Percentiles rank a stretch among this genome's conserved stretches.
phyloP scores from a whole-genome alignment of 2,797 vertebrate genomes.

The Chaetodon trifasciatus region DNA sequence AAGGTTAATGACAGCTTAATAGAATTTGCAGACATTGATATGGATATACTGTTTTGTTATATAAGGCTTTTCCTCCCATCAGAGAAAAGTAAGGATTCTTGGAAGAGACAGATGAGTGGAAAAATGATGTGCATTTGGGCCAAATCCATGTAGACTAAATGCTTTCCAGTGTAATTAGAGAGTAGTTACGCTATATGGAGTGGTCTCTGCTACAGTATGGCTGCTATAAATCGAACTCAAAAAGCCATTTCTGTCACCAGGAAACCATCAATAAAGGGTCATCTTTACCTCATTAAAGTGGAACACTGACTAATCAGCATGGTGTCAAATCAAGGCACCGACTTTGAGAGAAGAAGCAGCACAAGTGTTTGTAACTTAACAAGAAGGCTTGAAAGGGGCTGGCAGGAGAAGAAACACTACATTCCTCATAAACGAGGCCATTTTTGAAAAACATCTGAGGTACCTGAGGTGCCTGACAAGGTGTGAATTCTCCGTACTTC shows the following conservation, averaged over 20 bases:
- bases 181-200: not conserved
- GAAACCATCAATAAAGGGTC: slow-evolving; percentile 10
- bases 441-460: slow-evolving; percentile 6
- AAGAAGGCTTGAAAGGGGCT: not conserved
- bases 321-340: slow-evolving; percentile 42
- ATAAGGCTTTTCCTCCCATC: not conserved
- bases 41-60: not conserved
- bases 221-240: slow-evolving; percentile 1
- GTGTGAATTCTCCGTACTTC: slow-evolving; percentile 5
- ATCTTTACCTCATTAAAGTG: slow-evolving; percentile 20
- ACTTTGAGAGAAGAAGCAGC: slow-evolving; percentile 22
- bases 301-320: slow-evolving; percentile 8
- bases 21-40: not conserved
- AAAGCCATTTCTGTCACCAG: slow-evolving; percentile 7
- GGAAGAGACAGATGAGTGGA: slow-evolving; percentile 8
- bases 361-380: slow-evolving; percentile 29
- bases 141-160: slow-evolving; percentile 19
- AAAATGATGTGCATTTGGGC: not conserved
- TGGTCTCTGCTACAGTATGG: not conserved
- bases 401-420: not conserved
- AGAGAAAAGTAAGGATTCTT: slow-evolving; percentile 6
- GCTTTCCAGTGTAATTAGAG: slow-evolving; percentile 19
- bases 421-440: not conserved
- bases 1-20: slow-evolving; percentile 2
- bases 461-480: slow-evolving; percentile 14